Conservation (phyloP, 2,113 vertebrate genomes). For the Burhinus oedicnemus region DNA sequence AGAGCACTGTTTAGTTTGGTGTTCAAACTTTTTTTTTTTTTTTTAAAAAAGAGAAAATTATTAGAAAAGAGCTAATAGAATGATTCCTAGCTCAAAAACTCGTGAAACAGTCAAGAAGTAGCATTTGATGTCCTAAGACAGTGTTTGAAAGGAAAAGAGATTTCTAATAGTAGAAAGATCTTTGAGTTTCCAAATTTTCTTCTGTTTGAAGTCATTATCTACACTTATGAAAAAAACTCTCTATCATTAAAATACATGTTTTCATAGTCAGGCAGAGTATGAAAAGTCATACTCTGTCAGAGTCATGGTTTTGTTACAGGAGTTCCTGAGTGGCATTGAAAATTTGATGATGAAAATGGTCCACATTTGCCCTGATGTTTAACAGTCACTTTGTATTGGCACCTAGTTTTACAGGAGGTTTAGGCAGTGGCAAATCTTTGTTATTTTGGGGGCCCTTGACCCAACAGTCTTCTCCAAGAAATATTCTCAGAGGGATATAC, state of each 20-base stretch:
- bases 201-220: not conserved
- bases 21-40: not conserved
- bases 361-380: not conserved
- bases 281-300: not conserved
- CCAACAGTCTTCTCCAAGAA: not conserved
- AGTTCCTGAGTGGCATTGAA: not conserved
- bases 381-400: not conserved
- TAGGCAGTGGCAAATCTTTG: not conserved
- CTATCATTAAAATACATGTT: not conserved
- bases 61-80: not conserved
- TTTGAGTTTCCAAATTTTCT: not conserved
- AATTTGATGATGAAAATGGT: not conserved
- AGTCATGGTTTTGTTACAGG: not conserved
- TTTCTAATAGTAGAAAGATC: not conserved
- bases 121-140: not conserved
- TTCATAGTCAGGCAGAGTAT: not conserved
- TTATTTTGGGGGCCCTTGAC: not conserved
- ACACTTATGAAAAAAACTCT: not conserved
- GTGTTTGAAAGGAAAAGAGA: not conserved
- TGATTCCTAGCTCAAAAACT: not conserved
- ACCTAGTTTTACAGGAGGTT: not conserved
- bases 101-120: not conserved
- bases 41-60: not conserved
- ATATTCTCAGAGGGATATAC: not conserved
- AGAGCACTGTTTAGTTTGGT: not conserved